Percentiles rank a stretch among this genome's conserved stretches.
These are phyloP conservation scores for Lacanobia oleracea DNA, from an alignment of 2,888 invertebrate genomes.

Conservation along the genomic window DNA sequence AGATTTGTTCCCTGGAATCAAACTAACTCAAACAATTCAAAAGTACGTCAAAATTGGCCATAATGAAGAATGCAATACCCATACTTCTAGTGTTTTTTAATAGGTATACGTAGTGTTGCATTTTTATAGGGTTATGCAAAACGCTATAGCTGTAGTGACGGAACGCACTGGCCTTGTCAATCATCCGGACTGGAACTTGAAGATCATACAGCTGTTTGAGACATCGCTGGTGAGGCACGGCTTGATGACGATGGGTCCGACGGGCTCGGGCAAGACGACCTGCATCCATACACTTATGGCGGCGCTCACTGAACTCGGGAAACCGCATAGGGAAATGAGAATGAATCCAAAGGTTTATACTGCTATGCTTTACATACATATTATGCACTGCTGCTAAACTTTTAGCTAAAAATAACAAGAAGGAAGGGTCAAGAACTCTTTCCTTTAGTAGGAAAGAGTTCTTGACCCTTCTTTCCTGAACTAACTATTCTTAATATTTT, in stretches of 20 bases:
- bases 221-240: slow-evolving; percentile 97
- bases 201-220: slow-evolving; percentile 96
- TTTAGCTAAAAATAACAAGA: background rate
- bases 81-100: background rate
- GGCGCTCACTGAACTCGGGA: slow-evolving; percentile 94
- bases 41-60: slow-evolving; percentile 68
- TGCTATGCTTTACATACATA: background rate
- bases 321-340: slow-evolving; percentile 95
- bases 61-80: background rate
- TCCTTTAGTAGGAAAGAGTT: no score
- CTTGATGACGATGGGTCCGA: slow-evolving; percentile 97
- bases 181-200: slow-evolving; percentile 96
- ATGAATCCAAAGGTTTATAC: slow-evolving; percentile 96
- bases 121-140: slow-evolving; percentile 93
- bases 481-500: slow-evolving; percentile 11
- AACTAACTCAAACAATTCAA: slow-evolving; percentile 92
- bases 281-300: slow-evolving; percentile 95
- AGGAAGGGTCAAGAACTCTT: background rate
- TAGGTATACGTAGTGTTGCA: background rate
- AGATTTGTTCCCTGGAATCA: slow-evolving; percentile 97
- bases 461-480: no score
- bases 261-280: slow-evolving; percentile 96
- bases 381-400: background rate
- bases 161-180: slow-evolving; percentile 93
- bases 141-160: slow-evolving; percentile 92